Evolutionary conservation across 2,888 invertebrate genomes (phyloP), one percentile per base, ranked within the genome.

Genomic region (Perithous albicinctus): DNA sequence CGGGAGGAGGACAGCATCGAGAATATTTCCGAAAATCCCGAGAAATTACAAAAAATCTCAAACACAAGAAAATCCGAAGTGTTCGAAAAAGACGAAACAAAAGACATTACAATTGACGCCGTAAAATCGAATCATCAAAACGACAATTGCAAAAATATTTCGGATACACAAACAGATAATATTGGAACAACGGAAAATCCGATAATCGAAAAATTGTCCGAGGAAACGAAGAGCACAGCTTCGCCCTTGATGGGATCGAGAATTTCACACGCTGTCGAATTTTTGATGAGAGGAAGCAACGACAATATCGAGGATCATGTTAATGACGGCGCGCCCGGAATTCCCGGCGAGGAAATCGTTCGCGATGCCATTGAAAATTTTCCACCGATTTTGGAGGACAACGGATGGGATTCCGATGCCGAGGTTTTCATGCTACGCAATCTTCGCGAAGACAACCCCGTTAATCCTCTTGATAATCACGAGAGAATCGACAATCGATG

Each of bases 361-460:
- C 38, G 29, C 12, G 48, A 48, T 1, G 74, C 69, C 5, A 20
- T 7, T 3, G 26, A 29, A 3, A 41, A 69, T 51, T 59, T 74
- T 67, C 73, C 41, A 3, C 73, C 74, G 7, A n/a, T 78, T 8
- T 35, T 75, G 51, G 72, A 82, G 23, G 78, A 77, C 4, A 74
- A 69, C 7, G 70, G 74, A 5, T 85, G 85, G 85, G 75, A 77
- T 20, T 61, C 69, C 1, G 79, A 84, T 8, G 74, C 63, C 12
- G 84, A 76, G 26, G 54, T 67, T 26, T 20, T 70, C 29, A 78
- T 78, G 67, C 48, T 74, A 41, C n/a, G 56, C 12, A 69, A 64
- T 38, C 59, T 77, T 5, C 56, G 72, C 0, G 67, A 79, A 3
- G 63, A 54, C 18, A 29, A n/a, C 26, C 7, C 35, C 23, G 10